Percentiles rank a stretch among this genome's conserved stretches.
phyloP scores from a whole-genome alignment of 2,888 invertebrate species.

The Lasioglossum zephyrum region DNA sequence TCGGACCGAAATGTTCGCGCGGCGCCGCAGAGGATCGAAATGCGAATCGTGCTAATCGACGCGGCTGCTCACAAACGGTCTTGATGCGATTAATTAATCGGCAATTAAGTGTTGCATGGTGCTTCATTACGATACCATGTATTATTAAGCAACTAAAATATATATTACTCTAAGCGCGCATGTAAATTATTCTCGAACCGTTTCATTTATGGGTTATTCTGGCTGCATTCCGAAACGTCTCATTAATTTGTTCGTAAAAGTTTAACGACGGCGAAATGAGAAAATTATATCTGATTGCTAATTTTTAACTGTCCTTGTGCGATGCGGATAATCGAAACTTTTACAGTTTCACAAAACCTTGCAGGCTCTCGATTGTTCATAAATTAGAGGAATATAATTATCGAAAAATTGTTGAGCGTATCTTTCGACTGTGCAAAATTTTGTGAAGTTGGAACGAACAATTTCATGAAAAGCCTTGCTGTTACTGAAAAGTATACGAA shows the following conservation, averaged over 20 bases:
- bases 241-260: neutral
- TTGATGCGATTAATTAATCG: slow-evolving; percentile 17
- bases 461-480: neutral
- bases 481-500: neutral
- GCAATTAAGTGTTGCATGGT: slow-evolving; percentile 1
- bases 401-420: neutral
- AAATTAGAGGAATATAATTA: neutral
- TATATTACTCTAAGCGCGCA: neutral
- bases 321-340: neutral
- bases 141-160: neutral
- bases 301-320: neutral
- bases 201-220: neutral
- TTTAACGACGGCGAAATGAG: neutral
- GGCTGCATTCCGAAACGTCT: neutral
- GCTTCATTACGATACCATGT: neutral
- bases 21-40: neutral
- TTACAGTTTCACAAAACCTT: neutral
- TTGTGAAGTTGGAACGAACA: neutral
- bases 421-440: neutral
- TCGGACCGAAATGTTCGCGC: slow-evolving; percentile 9
- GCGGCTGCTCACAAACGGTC: neutral
- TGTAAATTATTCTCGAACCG: neutral
- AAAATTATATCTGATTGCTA: neutral
- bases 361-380: neutral
- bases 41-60: neutral